Base-by-base conservation (phyloP, 2,113 vertebrate genomes). In the Plestiodon gilberti region DNA sequence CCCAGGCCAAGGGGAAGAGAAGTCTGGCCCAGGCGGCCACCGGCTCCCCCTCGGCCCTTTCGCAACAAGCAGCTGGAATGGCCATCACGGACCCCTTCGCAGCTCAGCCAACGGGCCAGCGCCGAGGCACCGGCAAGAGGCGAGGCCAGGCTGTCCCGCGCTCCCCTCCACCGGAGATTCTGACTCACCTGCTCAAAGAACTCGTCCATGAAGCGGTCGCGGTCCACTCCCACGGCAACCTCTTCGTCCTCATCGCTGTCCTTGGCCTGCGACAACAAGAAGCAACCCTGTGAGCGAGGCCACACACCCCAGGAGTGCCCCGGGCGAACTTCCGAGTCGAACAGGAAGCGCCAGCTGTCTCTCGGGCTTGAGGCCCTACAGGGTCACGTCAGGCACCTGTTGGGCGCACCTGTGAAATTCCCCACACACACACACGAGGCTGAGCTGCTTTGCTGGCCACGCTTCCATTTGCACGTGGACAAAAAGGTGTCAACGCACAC, bases 191-290 rank as follows among this genome's bases (percentile, higher is more conserved):
- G 96, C 84, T 96, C 96, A 18, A 97, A 97, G 93, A 97, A 97
- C 85, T 96, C 95, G 80, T 97, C 96, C 96, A 97, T 97, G 90
- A 97, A 97, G 81, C 90, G 95, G 67, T 96, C 96, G 86, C 96
- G 94, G 91, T 97, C 96, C 91, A 97, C 88, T 0, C 94, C 93
- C 85, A 97, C 96, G 10, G 96, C 90, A 85, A 97, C 96, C 28
- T 97, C 96, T 1, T 97, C 96, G 0, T 97, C 96, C 1, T 97
- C 96, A 20, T 97, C 96, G 40, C 95, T 96, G 89, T 97, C 96
- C 93, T 97, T 97, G 82, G 93, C 96, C 96, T 97, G 67, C n/a
- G 38, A 82, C 70, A 25, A 79, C 4, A 73, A 33, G 55, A 48
- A 48, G 43, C 6, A 1, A 64, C 23, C 2, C 23, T 10, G 6